Evolutionary conservation across 2,113 vertebrate species (phyloP).

Genomic region (Bufo bufo): DNA sequence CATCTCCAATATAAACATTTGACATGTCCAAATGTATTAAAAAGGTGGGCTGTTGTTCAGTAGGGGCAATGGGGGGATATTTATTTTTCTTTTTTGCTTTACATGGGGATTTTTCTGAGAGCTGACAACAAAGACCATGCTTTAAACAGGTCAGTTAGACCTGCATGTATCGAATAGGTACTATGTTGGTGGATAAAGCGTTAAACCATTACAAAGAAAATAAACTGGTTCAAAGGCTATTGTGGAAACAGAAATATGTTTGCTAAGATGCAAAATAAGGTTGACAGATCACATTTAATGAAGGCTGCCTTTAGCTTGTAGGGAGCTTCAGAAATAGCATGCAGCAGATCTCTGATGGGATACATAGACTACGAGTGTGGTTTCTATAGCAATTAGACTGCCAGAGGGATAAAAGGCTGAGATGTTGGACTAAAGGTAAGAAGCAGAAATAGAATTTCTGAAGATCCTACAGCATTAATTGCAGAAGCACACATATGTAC

Average conservation of each 20-base stretch:
- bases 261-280: conserved; percentile 54
- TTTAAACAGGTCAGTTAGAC: background rate
- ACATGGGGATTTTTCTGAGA: no score
- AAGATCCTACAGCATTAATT: conserved; percentile 36
- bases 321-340: conserved; percentile 42
- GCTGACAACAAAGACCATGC: no score
- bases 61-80: background rate
- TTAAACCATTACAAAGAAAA: conserved; percentile 36
- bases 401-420: conserved; percentile 49
- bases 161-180: background rate
- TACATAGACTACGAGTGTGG: conserved; percentile 43
- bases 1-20: no score
- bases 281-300: conserved; percentile 57
- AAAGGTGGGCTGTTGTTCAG: no score
- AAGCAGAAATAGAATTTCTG: conserved; percentile 37
- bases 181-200: background rate
- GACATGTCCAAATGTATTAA: no score
- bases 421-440: conserved; percentile 48
- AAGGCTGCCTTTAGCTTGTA: conserved; percentile 49
- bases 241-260: conserved; percentile 46
- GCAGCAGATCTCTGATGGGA: conserved; percentile 45
- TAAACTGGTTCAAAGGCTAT: conserved; percentile 34
- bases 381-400: conserved; percentile 57
- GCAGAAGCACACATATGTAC: conserved; percentile 10
- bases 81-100: no score